Conservation (phyloP, 1,140 invertebrate species). For the Drosophila sulfurigaster region DNA sequence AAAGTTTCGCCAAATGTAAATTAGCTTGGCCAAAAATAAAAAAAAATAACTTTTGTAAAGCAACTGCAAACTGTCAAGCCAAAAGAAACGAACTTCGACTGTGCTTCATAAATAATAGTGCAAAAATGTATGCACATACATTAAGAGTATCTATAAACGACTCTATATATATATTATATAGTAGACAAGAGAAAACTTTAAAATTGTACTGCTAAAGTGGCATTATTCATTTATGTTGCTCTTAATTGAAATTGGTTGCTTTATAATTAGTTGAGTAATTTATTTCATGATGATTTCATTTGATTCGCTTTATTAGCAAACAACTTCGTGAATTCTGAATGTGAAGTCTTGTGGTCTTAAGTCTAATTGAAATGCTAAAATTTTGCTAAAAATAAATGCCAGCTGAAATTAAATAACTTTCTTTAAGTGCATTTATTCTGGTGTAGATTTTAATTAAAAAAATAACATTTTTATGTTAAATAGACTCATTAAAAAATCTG, state of each 20-base stretch:
- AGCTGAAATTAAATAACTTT: no score
- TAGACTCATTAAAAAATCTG: background rate
- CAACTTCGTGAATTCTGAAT: no score
- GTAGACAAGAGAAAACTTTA: background rate
- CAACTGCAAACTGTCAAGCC: background rate
- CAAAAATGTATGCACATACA: conserved; percentile 21
- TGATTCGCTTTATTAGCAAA: no score
- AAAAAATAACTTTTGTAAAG: background rate
- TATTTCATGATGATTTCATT: background rate
- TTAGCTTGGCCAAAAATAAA: conserved; percentile 7
- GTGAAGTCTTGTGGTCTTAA: no score
- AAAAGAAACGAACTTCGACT: conserved; percentile 2
- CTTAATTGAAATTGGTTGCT: conserved; percentile 3
- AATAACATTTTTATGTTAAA: background rate
- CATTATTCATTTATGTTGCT: background rate
- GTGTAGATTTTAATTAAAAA: no score
- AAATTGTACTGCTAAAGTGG: background rate
- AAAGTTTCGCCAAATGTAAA: conserved; percentile 27
- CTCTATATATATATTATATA: no score
- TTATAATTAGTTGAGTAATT: background rate
- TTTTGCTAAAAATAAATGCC: no score
- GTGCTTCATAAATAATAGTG: conserved; percentile 17
- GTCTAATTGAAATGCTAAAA: no score
- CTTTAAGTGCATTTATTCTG: no score
- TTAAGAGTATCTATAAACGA: conserved; percentile 3